Evolutionary conservation across 2,888 invertebrate genomes (phyloP).

Genomic region (Scaptomyza flava): DNA sequence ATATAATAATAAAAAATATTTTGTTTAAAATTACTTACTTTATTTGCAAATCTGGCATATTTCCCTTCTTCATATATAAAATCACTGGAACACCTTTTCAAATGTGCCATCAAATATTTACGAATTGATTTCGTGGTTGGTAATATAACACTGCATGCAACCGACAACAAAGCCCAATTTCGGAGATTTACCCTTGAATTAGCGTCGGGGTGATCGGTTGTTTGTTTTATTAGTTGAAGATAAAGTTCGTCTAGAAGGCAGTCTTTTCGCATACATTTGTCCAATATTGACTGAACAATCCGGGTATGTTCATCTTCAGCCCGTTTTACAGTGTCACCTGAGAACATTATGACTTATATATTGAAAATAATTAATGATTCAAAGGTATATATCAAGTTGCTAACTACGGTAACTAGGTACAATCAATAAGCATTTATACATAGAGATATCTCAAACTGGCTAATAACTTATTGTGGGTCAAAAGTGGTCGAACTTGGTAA

Average conservation of each 20-base stretch:
- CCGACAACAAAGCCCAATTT: conserved; percentile 95
- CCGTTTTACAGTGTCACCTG: conserved; percentile 87
- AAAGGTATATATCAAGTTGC: not conserved
- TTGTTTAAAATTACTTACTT: conserved; percentile 85
- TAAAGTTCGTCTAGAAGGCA: conserved; percentile 94
- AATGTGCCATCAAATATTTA: conserved; percentile 94
- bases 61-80: conserved; percentile 96
- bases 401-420: not conserved
- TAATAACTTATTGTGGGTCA: no score
- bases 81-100: conserved; percentile 94
- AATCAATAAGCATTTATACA: not conserved
- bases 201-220: conserved; percentile 96
- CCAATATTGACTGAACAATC: conserved; percentile 94
- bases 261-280: conserved; percentile 95
- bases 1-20: not conserved
- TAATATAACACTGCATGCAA: conserved; percentile 92
- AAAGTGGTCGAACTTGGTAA: no score
- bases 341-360: not conserved
- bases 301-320: conserved; percentile 95
- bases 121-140: conserved; percentile 94
- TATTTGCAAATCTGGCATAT: conserved; percentile 96
- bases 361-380: not conserved
- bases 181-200: conserved; percentile 93
- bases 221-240: conserved; percentile 96
- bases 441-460: no score